Percentiles rank a stretch among this genome's conserved stretches.
Evolutionary conservation across 2,797 vertebrate genomes (phyloP).

Genomic region (Peromyscus aztecus): DNA sequence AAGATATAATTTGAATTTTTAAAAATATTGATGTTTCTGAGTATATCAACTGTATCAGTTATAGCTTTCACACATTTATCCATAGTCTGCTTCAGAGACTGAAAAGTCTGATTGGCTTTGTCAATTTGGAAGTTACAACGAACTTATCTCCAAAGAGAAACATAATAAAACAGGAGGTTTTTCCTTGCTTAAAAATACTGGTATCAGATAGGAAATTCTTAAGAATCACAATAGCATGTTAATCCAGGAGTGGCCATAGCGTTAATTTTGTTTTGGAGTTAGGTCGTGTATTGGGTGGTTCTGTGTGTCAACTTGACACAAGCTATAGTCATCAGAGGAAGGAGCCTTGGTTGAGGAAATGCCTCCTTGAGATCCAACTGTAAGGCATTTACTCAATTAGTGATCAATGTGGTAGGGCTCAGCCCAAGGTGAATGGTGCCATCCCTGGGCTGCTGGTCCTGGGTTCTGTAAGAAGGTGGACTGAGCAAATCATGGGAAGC

Average conservation of each 20-base stretch:
- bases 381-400: background rate
- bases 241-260: background rate
- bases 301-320: background rate
- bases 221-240: background rate
- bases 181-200: slow-evolving; percentile 29
- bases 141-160: background rate
- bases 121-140: slow-evolving; percentile 16
- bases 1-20: background rate
- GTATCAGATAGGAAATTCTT: slow-evolving; percentile 7
- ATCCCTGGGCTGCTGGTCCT: background rate
- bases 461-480: background rate
- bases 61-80: background rate
- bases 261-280: background rate
- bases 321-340: background rate
- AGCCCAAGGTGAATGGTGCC: background rate
- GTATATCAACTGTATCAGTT: background rate
- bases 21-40: slow-evolving; percentile 15
- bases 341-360: background rate
- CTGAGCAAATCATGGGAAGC: background rate
- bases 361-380: background rate
- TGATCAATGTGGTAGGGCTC: background rate
- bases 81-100: background rate
- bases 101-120: background rate
- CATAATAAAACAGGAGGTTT: background rate
- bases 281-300: background rate